phyloP scores from a whole-genome alignment of 2,888 invertebrate species.

The Petrolisthes manimaculis region DNA sequence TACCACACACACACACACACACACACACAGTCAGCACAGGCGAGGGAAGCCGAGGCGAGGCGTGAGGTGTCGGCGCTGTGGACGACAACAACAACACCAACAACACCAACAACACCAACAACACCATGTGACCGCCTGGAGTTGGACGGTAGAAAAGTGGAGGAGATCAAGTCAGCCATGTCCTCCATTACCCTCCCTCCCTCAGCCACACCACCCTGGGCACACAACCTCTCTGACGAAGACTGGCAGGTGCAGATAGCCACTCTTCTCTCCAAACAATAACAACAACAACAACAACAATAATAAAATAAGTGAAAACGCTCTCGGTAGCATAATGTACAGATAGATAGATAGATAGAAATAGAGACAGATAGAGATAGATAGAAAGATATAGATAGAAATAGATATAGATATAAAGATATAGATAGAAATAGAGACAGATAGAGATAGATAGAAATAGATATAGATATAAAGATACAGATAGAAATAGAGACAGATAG shows the following conservation, averaged over 20 bases:
- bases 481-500: no score
- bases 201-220: slow-evolving; percentile 61
- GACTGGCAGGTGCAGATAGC: slow-evolving; percentile 47
- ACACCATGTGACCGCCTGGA: slow-evolving; percentile 27
- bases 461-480: no score
- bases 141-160: slow-evolving; percentile 47
- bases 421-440: no score
- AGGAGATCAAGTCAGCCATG: slow-evolving; percentile 57
- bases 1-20: no score
- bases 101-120: neutral
- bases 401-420: no score
- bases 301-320: no score
- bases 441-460: no score
- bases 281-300: no score
- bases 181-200: slow-evolving; percentile 54
- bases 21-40: slow-evolving; percentile 15
- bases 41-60: neutral
- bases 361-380: no score
- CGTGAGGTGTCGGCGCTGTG: slow-evolving; percentile 27
- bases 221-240: slow-evolving; percentile 57
- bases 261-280: slow-evolving; percentile 5
- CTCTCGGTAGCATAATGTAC: no score
- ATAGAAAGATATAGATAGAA: no score
- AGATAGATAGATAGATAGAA: no score
- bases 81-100: slow-evolving; percentile 9